These are phyloP conservation scores for Mythimna vitellina DNA, from an alignment of 2,888 invertebrate genomes.

Conservation along the genomic window DNA sequence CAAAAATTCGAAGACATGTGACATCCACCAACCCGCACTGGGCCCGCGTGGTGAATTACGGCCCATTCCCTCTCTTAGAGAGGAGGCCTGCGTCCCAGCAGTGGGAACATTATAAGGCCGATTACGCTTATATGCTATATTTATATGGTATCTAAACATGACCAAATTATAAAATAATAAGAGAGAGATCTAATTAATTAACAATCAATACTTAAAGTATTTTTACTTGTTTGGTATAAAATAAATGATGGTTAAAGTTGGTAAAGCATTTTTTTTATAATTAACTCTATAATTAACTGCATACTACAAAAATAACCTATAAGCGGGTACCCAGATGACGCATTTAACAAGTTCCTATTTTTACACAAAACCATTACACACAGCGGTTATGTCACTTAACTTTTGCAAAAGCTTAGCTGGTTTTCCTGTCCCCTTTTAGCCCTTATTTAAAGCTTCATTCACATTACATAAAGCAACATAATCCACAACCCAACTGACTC, in stretches of 20 bases:
- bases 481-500: not conserved
- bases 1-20: no score
- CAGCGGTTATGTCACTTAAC: not conserved
- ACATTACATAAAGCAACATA: slow-evolving; percentile 13
- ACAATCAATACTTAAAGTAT: not conserved
- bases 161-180: no score
- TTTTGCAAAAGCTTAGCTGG: not conserved
- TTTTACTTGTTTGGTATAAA: not conserved
- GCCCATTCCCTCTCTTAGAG: no score
- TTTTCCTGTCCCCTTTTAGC: not conserved
- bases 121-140: no score
- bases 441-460: not conserved
- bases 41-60: no score
- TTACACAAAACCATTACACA: not conserved
- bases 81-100: no score
- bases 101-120: no score
- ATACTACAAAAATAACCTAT: slow-evolving; percentile 14
- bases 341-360: slow-evolving; percentile 8
- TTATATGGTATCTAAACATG: not conserved
- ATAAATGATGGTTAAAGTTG: not conserved
- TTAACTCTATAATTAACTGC: slow-evolving; percentile 5
- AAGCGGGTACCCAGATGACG: slow-evolving; percentile 19
- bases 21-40: no score
- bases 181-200: not conserved
- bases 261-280: not conserved